A percentile compares a stretch with the other conserved stretches of the same genome.
phyloP scores from a whole-genome alignment of 2,797 vertebrate species.

The Danio albolineatus region DNA sequence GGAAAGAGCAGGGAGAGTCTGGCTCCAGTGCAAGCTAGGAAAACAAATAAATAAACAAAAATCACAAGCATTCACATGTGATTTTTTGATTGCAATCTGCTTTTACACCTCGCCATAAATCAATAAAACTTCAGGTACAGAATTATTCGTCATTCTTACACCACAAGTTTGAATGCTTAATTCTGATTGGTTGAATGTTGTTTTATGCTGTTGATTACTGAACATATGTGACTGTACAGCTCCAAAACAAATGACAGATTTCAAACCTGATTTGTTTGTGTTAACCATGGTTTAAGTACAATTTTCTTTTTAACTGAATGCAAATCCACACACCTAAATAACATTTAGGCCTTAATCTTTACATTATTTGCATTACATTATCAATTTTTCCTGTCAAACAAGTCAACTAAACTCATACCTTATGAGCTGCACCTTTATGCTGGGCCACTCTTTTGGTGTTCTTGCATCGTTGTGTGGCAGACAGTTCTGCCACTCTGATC shows the following conservation, averaged over 20 bases:
- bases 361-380: too few species aligned
- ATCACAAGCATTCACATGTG: slow-evolving; percentile 3
- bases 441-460: slow-evolving; percentile 96
- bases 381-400: not conserved
- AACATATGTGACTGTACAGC: not conserved
- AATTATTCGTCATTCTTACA: not conserved
- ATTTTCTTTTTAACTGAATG: not conserved
- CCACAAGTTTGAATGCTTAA: not conserved
- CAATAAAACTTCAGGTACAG: not conserved
- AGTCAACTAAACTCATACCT: slow-evolving; percentile 74
- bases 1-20: slow-evolving; percentile 94
- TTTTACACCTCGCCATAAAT: not conserved
- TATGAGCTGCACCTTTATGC: slow-evolving; percentile 96
- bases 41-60: slow-evolving; percentile 9
- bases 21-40: slow-evolving; percentile 93
- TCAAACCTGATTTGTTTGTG: not conserved
- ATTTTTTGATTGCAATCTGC: not conserved
- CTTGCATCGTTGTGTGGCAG: slow-evolving; percentile 95
- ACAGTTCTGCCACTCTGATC: slow-evolving; percentile 93
- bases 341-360: not conserved
- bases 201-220: not conserved
- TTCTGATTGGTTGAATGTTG: not conserved
- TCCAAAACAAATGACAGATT: not conserved
- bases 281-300: not conserved
- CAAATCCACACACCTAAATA: not conserved